Base-by-base conservation (phyloP, 2,888 invertebrate genomes). In the Epirrhoe tristata region DNA sequence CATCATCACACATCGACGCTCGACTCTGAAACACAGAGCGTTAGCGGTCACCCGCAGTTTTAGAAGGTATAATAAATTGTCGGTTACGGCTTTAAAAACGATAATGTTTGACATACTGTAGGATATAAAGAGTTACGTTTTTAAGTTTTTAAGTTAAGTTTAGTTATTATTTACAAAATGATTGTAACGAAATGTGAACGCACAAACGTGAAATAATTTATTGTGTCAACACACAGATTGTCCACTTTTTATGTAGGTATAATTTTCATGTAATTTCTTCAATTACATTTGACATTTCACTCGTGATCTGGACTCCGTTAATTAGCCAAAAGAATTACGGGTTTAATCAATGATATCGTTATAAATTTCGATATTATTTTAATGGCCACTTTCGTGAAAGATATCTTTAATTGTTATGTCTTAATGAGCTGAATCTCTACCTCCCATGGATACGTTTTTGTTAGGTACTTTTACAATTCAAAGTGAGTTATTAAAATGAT, bases 211-310 rank as follows among this genome's bases (percentile, higher is more conserved):
- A 74, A 62, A 67, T 77, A 76, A 80, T 80, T 79, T 78, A 81
- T 74, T 78, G 72, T 77, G 76, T 77, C 79, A 80, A 78, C 74
- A 73, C 71, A 71, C 64, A 64, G 66, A 72, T 71, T 69, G 67
- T 32, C 64, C 73, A 77, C 68, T 70, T 76, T 73, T 74, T 74
- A 75, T 70, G 69, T 60, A 55, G 65, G 31, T 60, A 71, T 77
- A 74, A 73, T 72, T 80, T 76, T 76, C 73, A 63, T 72, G 74
- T 74, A 81, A 82, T 82, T 80, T 71, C 69, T 70, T 76, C 74
- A 80, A 82, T 82, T 82, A 81, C 69, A 72, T 81, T 74, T 81
- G 80, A 77, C 81, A 81, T 83, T 83, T 81, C 66, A 77, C 71
- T 77, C 63, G 10, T 64, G 62, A 68, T 75, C 66, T 52, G 69